These are phyloP conservation scores for Unio delphinus DNA, from an alignment of 2,888 invertebrate species.

Conservation along the genomic window DNA sequence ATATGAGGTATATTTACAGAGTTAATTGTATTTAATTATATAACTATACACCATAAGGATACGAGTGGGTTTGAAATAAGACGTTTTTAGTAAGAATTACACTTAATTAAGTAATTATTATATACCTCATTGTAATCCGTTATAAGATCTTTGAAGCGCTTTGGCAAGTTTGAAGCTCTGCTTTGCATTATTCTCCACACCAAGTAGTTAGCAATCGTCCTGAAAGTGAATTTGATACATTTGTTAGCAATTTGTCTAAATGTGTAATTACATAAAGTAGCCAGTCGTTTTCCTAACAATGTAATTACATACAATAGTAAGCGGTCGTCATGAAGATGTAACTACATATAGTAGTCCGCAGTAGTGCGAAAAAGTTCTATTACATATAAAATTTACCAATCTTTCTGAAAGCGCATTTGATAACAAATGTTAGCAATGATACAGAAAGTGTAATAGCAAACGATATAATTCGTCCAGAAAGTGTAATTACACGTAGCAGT, in stretches of 20 bases:
- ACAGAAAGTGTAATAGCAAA: slow-evolving; percentile 64
- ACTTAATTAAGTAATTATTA: neutral
- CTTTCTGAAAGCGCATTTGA: too few relatives aligned
- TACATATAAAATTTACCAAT: too few relatives aligned
- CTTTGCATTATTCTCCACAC: slow-evolving; percentile 83
- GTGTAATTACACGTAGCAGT: too few relatives aligned
- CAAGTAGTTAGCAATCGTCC: slow-evolving; percentile 81
- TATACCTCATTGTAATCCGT: slow-evolving; percentile 78
- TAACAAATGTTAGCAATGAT: too few relatives aligned
- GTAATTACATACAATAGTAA: neutral
- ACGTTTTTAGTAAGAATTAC: neutral
- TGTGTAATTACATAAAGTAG: slow-evolving; percentile 79
- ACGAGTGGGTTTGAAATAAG: neutral
- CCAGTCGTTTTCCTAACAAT: slow-evolving; percentile 78
- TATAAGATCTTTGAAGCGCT: slow-evolving; percentile 86
- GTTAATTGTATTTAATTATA: too few relatives aligned
- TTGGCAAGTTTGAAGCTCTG: slow-evolving; percentile 86
- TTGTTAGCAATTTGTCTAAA: too few relatives aligned
- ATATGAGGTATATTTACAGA: too few relatives aligned
- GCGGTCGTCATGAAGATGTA: too few relatives aligned
- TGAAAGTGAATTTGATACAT: slow-evolving; percentile 44
- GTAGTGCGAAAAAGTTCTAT: too few relatives aligned
- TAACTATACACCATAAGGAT: neutral
- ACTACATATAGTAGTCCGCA: too few relatives aligned
- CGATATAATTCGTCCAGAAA: too few relatives aligned